These are phyloP conservation scores for Megalurothrips usitatus DNA, from an alignment of 2,888 invertebrate species.

Conservation along the genomic window DNA sequence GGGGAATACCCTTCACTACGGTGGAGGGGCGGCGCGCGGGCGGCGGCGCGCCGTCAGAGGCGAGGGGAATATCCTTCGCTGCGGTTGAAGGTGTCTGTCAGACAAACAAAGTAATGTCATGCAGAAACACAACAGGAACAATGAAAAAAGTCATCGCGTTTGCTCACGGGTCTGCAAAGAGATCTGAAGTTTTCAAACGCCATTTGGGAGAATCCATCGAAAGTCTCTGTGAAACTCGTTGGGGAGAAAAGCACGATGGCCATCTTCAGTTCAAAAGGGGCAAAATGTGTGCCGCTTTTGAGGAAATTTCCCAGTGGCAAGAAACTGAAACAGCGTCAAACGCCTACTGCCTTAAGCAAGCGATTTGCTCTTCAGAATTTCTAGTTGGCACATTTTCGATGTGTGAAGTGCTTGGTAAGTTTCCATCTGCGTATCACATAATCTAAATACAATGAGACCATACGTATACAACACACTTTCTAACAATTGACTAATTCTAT, in stretches of 20 bases:
- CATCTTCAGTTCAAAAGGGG: background rate
- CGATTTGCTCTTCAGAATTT: background rate
- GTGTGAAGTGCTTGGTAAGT: background rate
- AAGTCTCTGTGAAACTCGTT: background rate
- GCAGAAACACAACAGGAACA: conserved; percentile 37
- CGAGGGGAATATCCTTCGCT: no score
- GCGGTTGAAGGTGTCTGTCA: no score
- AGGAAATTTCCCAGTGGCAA: background rate
- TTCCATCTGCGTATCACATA: no score
- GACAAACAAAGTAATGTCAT: conserved; percentile 38
- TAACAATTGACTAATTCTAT: no score
- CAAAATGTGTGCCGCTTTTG: background rate
- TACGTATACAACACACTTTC: no score
- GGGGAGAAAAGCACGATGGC: background rate
- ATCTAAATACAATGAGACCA: no score
- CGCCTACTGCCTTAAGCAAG: background rate
- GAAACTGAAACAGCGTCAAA: background rate
- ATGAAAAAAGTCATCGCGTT: conserved; percentile 39
- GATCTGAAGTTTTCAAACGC: conserved; percentile 36
- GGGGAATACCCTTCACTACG: no score
- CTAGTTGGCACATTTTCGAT: background rate
- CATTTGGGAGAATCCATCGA: conserved; percentile 33
- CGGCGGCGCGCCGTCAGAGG: no score
- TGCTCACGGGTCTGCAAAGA: conserved; percentile 39
- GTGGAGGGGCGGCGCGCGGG: no score